phyloP scores from a whole-genome alignment of 53 echinoderm and acorn worm genomes.

The Echinarachnius parma region DNA sequence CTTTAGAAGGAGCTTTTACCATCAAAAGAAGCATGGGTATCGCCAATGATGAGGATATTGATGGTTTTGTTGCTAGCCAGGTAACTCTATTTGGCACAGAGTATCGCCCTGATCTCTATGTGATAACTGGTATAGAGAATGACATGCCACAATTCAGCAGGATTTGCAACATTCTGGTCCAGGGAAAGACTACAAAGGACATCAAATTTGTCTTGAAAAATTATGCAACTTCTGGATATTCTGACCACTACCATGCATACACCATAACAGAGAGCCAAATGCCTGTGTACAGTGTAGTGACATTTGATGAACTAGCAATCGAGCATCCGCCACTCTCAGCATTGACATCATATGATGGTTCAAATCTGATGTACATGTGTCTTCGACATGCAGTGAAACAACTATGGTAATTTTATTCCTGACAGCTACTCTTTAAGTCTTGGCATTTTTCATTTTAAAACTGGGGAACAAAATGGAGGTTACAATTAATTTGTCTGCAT shows the following conservation, averaged over 20 bases:
- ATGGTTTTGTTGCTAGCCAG: constrained; percentile 39
- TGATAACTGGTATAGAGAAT: constrained; percentile 1
- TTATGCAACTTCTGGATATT: constrained; percentile 9
- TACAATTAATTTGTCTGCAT: too few relatives aligned
- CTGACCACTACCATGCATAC: constrained; percentile 42
- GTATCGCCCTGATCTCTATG: constrained; percentile 44
- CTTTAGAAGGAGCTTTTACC: constrained; percentile 14
- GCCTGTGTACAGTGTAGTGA: constrained; percentile 12
- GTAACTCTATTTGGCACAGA: constrained; percentile 35
- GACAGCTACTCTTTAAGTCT: too few relatives aligned
- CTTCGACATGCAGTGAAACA: too few relatives aligned
- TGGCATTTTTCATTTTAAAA: too few relatives aligned
- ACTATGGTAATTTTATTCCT: too few relatives aligned
- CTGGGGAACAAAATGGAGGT: too few relatives aligned
- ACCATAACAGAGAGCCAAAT: not conserved
- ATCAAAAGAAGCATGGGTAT: constrained; percentile 10
- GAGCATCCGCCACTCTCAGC: constrained; percentile 23
- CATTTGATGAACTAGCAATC: constrained; percentile 15
- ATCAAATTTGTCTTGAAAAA: constrained; percentile 36
- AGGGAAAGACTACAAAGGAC: constrained; percentile 12
- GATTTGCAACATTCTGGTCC: constrained; percentile 42
- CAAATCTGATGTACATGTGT: too few relatives aligned
- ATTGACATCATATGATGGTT: not conserved
- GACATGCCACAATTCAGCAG: constrained; percentile 29
- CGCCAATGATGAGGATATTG: constrained; percentile 25